phyloP scores from a whole-genome alignment of 1,140 invertebrate genomes.

The Elymnias hypermnestra region DNA sequence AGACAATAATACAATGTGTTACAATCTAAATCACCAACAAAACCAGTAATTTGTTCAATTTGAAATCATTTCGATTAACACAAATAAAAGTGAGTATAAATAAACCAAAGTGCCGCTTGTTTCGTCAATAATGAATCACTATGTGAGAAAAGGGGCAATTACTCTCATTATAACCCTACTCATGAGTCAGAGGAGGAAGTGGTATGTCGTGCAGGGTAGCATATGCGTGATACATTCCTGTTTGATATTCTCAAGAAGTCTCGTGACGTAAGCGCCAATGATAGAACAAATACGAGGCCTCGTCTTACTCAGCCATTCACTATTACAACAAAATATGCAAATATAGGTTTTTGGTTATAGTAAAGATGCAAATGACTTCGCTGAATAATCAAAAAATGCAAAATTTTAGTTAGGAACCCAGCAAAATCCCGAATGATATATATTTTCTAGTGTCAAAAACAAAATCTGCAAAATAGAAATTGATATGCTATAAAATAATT shows the following conservation, averaged over 20 bases:
- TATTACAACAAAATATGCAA: no score
- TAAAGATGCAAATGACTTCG: no score
- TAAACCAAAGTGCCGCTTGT: slow-evolving; percentile 46
- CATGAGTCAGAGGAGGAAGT: slow-evolving; percentile 59
- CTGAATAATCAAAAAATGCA: no score
- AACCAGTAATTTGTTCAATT: slow-evolving; percentile 15
- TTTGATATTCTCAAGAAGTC: slow-evolving; percentile 43
- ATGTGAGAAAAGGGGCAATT: slow-evolving; percentile 70
- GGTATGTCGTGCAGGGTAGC: slow-evolving; percentile 36
- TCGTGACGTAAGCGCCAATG: slow-evolving; percentile 29
- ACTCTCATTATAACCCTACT: slow-evolving; percentile 55
- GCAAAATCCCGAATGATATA: no score
- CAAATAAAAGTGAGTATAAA: slow-evolving; percentile 55
- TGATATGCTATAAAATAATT: no score
- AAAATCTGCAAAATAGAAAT: no score
- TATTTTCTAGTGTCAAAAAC: no score
- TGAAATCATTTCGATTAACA: slow-evolving; percentile 27
- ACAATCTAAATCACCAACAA: slow-evolving; percentile 3
- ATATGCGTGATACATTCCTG: slow-evolving; percentile 35
- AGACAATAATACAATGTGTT: no score
- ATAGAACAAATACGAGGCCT: slow-evolving; percentile 16
- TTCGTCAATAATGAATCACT: slow-evolving; percentile 61
- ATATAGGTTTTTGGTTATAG: no score
- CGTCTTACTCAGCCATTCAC: slow-evolving; percentile 15
- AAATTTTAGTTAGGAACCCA: no score